These are phyloP conservation scores for Megalopta genalis DNA, from an alignment of 1,140 invertebrate genomes.

Conservation along the genomic window DNA sequence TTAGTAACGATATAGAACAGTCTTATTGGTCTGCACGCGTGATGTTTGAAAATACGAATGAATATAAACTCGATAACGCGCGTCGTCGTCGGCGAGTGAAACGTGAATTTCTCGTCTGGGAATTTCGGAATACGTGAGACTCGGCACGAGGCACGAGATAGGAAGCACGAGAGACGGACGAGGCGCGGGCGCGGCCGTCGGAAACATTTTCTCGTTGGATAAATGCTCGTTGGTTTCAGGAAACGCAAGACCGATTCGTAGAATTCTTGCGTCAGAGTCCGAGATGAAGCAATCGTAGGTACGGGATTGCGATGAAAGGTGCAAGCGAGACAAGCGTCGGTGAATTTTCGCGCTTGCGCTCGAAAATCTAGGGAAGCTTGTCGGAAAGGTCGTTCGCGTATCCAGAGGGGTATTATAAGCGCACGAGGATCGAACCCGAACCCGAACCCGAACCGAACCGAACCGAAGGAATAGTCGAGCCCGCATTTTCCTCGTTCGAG, in stretches of 20 bases:
- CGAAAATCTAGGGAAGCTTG: background rate
- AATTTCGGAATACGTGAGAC: background rate
- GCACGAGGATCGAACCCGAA: slow-evolving; percentile 58
- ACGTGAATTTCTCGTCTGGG: background rate
- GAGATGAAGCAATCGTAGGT: slow-evolving; percentile 16
- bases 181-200: no score
- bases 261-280: background rate
- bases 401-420: slow-evolving; percentile 37
- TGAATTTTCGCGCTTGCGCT: slow-evolving; percentile 50
- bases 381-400: slow-evolving; percentile 21
- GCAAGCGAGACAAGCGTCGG: slow-evolving; percentile 24
- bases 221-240: background rate
- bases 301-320: slow-evolving; percentile 13
- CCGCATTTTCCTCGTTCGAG: slow-evolving; percentile 42
- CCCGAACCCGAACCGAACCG: slow-evolving; percentile 29
- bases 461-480: slow-evolving; percentile 52
- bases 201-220: background rate
- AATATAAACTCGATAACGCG: background rate
- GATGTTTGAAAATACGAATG: background rate
- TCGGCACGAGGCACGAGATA: background rate
- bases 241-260: background rate
- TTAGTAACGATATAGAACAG: background rate
- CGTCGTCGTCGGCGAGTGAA: background rate
- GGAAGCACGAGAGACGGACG: background rate
- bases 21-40: background rate